These are phyloP conservation scores for Macropis europaea DNA, from an alignment of 2,888 invertebrate species.

Conservation along the genomic window DNA sequence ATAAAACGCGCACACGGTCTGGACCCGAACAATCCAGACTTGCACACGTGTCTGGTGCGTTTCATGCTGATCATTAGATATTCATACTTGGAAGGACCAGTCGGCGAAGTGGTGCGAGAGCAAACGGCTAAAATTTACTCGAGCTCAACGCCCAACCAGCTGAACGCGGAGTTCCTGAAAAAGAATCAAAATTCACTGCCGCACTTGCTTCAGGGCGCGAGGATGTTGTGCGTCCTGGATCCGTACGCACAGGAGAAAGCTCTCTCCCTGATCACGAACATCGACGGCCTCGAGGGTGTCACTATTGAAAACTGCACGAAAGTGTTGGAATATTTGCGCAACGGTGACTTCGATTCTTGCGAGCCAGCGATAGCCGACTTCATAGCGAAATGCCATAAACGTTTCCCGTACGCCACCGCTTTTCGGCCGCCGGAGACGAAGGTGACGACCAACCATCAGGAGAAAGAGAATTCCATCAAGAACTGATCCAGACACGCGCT, in stretches of 20 bases:
- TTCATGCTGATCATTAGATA: conserved; percentile 83
- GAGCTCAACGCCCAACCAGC: conserved; percentile 81
- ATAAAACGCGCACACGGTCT: conserved; percentile 93
- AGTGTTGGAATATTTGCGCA: conserved; percentile 88
- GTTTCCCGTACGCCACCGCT: conserved; percentile 90
- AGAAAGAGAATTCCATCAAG: conserved; percentile 74
- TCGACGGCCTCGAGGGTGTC: conserved; percentile 80
- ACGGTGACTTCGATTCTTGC: conserved; percentile 90
- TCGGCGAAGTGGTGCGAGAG: conserved; percentile 81
- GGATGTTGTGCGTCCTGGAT: conserved; percentile 89
- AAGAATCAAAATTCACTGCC: conserved; percentile 83
- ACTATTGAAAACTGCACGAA: conserved; percentile 89
- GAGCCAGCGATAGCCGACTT: conserved; percentile 85
- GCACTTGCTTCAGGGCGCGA: conserved; percentile 90
- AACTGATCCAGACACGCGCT: conserved; percentile 73
- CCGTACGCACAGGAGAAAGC: conserved; percentile 85
- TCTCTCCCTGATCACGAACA: conserved; percentile 83
- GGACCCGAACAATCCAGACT: conserved; percentile 87
- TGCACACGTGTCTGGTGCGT: conserved; percentile 93
- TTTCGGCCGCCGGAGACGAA: conserved; percentile 81
- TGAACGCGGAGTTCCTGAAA: conserved; percentile 81
- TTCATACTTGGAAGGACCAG: conserved; percentile 80
- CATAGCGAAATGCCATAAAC: conserved; percentile 86
- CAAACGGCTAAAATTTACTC: conserved; percentile 83
- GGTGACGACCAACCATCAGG: conserved; percentile 71